Evolutionary conservation across 2,113 vertebrate species (phyloP).

Genomic region (Micronycteris hirsuta): DNA sequence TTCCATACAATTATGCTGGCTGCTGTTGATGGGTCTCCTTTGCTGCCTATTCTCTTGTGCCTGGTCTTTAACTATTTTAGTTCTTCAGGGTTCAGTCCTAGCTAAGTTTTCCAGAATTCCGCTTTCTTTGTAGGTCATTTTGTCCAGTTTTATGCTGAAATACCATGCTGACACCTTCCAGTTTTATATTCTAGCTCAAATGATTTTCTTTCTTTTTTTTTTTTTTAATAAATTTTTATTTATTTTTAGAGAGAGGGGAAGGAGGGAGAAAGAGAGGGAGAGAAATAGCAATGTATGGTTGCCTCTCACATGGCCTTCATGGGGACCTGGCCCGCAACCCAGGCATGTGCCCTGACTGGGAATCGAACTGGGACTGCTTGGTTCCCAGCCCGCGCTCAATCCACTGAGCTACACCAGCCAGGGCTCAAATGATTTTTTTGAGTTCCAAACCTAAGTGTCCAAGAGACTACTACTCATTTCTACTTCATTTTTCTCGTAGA

Average conservation of each 20-base stretch:
- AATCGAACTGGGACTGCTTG: no score
- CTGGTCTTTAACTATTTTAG: conserved; percentile 31
- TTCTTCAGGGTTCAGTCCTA: not conserved
- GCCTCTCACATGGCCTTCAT: no score
- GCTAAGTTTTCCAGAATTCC: conserved; percentile 30
- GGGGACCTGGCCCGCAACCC: no score
- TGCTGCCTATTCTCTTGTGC: not conserved
- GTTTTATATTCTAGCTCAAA: conserved; percentile 5
- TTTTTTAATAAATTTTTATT: no score
- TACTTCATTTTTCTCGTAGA: not conserved
- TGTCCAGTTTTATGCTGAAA: not conserved
- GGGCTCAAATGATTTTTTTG: not conserved
- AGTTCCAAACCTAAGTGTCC: not conserved
- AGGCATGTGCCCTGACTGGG: no score
- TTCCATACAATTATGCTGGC: not conserved
- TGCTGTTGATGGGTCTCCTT: not conserved
- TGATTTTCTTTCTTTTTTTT: no score
- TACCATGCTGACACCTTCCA: not conserved
- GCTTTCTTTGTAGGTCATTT: not conserved
- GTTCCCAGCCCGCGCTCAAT: no score
- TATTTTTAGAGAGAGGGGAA: no score
- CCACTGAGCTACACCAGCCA: no score
- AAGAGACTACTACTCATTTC: not conserved
- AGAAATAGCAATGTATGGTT: no score
- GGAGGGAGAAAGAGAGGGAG: no score